Conservation (phyloP, 1,140 invertebrate species). For the Mizuhopecten yessoensis region DNA sequence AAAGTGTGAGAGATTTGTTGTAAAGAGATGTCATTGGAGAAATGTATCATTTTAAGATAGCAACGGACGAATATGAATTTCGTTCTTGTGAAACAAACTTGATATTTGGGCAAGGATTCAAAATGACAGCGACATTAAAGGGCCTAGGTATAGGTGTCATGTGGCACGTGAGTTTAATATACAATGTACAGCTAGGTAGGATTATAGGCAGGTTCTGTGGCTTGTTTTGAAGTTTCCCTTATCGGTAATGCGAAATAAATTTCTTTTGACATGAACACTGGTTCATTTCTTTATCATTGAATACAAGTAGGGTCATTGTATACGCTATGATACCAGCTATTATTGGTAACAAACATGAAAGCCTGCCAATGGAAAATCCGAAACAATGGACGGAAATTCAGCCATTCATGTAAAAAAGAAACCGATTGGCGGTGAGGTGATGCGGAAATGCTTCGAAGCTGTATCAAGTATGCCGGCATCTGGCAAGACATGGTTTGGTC, state of each 20-base stretch:
- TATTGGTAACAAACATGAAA: conserved; percentile 11
- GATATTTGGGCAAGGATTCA: no score
- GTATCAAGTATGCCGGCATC: conserved; percentile 28
- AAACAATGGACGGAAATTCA: conserved; percentile 6
- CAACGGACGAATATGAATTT: no score
- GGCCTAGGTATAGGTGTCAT: no score
- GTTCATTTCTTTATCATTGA: conserved; percentile 39
- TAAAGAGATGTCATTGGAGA: no score
- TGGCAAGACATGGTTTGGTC: conserved; percentile 2
- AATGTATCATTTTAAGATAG: no score
- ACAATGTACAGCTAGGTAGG: neutral
- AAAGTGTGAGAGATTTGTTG: no score
- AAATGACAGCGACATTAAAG: no score
- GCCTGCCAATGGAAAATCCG: neutral
- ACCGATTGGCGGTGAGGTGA: neutral
- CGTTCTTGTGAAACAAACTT: no score
- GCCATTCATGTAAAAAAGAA: conserved; percentile 35
- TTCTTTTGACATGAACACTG: conserved; percentile 20
- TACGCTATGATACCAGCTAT: neutral
- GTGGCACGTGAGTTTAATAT: neutral
- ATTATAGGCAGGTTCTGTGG: neutral
- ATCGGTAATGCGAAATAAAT: conserved; percentile 10
- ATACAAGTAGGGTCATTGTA: conserved; percentile 37
- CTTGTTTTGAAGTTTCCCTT: conserved; percentile 16
- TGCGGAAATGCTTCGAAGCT: conserved; percentile 19